Conservation (phyloP, 2,888 invertebrate genomes). For the Seira sanloemensis region DNA sequence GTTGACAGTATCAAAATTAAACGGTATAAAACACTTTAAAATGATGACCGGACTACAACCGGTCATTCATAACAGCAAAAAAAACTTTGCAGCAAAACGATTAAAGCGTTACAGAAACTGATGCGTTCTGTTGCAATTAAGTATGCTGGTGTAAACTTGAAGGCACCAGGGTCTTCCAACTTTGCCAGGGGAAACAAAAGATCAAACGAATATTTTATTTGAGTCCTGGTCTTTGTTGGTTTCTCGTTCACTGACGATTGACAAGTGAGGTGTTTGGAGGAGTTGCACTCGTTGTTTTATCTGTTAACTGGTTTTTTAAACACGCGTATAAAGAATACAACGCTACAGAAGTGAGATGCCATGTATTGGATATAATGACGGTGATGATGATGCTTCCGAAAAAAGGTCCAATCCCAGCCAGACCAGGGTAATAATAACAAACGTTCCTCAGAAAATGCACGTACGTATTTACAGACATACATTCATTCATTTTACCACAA, state of each 20-base stretch:
- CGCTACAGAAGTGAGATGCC: neutral
- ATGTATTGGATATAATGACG: neutral
- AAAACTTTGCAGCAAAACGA: neutral
- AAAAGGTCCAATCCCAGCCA: neutral
- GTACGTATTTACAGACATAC: neutral
- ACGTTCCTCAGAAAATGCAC: neutral
- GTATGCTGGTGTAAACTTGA: too few relatives aligned
- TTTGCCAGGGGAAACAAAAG: neutral
- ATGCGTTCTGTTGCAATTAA: neutral
- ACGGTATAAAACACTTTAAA: neutral
- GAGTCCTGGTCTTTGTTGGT: neutral
- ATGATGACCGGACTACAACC: neutral
- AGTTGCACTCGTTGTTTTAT: conserved; percentile 41
- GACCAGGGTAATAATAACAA: neutral
- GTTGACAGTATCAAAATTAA: neutral
- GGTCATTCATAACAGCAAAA: neutral
- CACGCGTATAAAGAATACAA: neutral
- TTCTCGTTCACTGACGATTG: conserved; percentile 27
- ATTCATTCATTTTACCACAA: neutral
- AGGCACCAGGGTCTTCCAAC: too few relatives aligned
- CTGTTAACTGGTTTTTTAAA: conserved; percentile 34
- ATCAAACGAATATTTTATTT: neutral
- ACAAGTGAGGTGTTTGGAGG: conserved; percentile 48
- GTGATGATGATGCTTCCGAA: conserved; percentile 8
- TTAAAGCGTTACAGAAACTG: neutral